Percentiles rank a stretch among this genome's conserved stretches.
Evolutionary conservation across 2,888 invertebrate species (phyloP).

Genomic region (Chromoteleia sp.): DNA sequence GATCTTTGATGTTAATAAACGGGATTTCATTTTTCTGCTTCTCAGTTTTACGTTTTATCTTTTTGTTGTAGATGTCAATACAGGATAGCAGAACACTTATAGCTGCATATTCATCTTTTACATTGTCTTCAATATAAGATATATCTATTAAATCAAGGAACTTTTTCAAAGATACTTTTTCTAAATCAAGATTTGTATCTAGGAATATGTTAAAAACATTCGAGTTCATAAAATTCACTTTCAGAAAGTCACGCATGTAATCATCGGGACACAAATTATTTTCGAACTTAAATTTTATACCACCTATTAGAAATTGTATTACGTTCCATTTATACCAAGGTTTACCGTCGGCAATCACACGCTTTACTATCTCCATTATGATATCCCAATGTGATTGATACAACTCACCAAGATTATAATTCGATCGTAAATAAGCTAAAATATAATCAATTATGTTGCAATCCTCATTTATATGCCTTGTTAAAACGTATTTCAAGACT

Average conservation of each 20-base stretch:
- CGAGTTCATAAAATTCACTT: neutral
- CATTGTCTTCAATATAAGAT: conserved; percentile 72
- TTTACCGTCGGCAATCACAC: too few relatives aligned
- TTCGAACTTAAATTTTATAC: conserved; percentile 70
- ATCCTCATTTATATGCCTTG: conserved; percentile 76
- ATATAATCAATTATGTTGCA: conserved; percentile 56
- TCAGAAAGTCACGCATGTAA: conserved; percentile 7
- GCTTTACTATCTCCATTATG: conserved; percentile 75
- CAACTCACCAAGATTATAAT: conserved; percentile 73
- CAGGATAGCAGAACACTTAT: neutral
- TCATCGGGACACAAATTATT: conserved; percentile 25
- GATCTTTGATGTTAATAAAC: conserved; percentile 26
- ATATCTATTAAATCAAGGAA: conserved; percentile 24
- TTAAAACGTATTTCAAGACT: conserved; percentile 65
- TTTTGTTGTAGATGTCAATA: neutral
- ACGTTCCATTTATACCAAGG: too few relatives aligned
- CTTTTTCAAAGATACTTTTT: conserved; percentile 56
- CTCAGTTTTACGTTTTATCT: neutral
- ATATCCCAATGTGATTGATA: conserved; percentile 76
- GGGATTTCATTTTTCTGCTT: neutral
- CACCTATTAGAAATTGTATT: conserved; percentile 46
- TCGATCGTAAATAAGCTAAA: conserved; percentile 53
- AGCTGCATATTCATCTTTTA: neutral
- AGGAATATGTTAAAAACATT: neutral
- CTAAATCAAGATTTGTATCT: neutral